Conservation (phyloP, 1,140 invertebrate genomes). For the Homalodisca vitripennis region DNA sequence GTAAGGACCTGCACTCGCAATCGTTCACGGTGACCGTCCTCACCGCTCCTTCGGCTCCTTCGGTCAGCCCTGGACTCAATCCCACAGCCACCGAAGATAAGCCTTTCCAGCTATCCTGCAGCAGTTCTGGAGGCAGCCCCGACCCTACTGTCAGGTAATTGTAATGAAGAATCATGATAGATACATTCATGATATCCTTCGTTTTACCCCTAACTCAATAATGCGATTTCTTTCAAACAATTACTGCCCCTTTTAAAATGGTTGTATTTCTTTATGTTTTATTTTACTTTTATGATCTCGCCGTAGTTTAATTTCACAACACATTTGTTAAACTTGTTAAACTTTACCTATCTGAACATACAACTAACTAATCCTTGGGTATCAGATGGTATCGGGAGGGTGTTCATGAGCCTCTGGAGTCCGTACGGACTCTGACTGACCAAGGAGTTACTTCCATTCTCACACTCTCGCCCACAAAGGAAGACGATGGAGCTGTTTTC, state of each 20-base stretch:
- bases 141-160: conserved; percentile 77
- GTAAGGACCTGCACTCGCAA: conserved; percentile 78
- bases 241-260: too few relatives aligned
- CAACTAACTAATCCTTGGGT: too few relatives aligned
- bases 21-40: conserved; percentile 82
- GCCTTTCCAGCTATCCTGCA: conserved; percentile 74
- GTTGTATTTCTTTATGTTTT: too few relatives aligned
- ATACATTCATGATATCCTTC: too few relatives aligned
- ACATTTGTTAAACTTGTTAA: too few relatives aligned
- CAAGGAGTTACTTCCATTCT: conserved; percentile 71
- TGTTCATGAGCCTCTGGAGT: conserved; percentile 59
- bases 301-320: too few relatives aligned
- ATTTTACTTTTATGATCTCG: too few relatives aligned
- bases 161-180: too few relatives aligned
- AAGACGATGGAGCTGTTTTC: conserved; percentile 80
- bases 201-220: too few relatives aligned
- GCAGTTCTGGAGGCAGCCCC: conserved; percentile 82
- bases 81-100: conserved; percentile 78
- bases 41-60: conserved; percentile 75
- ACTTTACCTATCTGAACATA: too few relatives aligned
- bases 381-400: conserved; percentile 65
- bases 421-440: conserved; percentile 61
- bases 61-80: conserved; percentile 65
- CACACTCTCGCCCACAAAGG: conserved; percentile 68
- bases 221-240: too few relatives aligned